These are phyloP conservation scores for Microcebus griseorufus DNA, from an alignment of 2,113 vertebrate genomes.

Conservation along the genomic window DNA sequence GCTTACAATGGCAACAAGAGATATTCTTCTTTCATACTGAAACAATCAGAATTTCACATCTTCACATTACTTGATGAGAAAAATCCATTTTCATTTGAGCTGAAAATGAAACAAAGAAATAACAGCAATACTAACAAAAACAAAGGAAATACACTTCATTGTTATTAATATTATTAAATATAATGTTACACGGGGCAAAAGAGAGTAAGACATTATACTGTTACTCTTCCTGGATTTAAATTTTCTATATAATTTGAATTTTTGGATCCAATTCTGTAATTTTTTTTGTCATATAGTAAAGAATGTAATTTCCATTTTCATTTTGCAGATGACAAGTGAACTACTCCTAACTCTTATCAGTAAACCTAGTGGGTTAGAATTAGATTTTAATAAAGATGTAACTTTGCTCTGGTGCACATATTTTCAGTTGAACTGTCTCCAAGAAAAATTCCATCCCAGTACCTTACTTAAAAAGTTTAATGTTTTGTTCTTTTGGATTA, in stretches of 20 bases:
- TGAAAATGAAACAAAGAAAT: neutral
- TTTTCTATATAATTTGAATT: neutral
- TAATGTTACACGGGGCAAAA: neutral
- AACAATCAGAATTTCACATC: neutral
- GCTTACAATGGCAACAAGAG: neutral
- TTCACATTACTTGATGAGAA: neutral
- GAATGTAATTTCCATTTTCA: neutral
- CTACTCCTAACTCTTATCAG: neutral
- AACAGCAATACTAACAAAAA: neutral
- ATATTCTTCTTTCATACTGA: constrained; percentile 4
- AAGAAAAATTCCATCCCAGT: neutral
- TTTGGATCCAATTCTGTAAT: neutral
- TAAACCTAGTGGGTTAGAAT: neutral
- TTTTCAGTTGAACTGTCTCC: neutral
- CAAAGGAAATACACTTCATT: neutral
- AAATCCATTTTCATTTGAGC: neutral
- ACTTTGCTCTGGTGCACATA: neutral
- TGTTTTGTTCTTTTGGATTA: constrained; percentile 6
- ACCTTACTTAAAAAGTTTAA: neutral
- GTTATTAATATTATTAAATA: neutral
- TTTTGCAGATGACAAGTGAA: neutral
- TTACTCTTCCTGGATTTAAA: neutral
- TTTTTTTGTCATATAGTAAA: neutral
- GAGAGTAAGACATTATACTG: neutral
- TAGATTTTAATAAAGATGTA: neutral